Evolutionary conservation across 2,888 invertebrate species (phyloP).

Genomic region (Tenthredo notha): DNA sequence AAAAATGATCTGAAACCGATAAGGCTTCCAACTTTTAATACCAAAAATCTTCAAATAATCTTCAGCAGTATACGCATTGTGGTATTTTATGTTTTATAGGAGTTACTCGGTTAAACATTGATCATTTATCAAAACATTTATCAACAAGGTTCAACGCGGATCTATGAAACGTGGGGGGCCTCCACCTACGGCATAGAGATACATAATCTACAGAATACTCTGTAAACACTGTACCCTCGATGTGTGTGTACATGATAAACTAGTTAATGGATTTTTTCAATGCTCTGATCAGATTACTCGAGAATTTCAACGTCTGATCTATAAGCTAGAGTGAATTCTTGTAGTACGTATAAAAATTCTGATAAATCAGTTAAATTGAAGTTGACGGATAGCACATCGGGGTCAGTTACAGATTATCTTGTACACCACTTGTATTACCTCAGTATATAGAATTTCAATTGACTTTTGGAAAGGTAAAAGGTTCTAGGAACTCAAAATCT

Average conservation of each 20-base stretch:
- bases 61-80: background rate
- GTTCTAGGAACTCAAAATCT: background rate
- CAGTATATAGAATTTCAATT: background rate
- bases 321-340: background rate
- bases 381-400: background rate
- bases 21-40: background rate
- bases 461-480: background rate
- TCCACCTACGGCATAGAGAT: background rate
- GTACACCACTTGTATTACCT: background rate
- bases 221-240: background rate
- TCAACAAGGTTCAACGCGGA: background rate
- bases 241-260: background rate
- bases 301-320: background rate
- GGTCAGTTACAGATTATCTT: constrained; percentile 1
- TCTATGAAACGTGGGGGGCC: background rate
- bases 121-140: constrained; percentile 17
- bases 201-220: background rate
- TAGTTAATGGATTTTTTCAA: constrained; percentile 2
- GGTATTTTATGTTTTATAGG: background rate
- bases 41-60: background rate
- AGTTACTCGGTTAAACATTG: constrained; percentile 2
- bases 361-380: background rate
- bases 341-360: background rate
- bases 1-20: background rate
- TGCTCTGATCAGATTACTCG: background rate